Percentiles rank a stretch among this genome's conserved stretches.
phyloP scores from a whole-genome alignment of 2,113 vertebrate species.

The Budorcas taxicolor region DNA sequence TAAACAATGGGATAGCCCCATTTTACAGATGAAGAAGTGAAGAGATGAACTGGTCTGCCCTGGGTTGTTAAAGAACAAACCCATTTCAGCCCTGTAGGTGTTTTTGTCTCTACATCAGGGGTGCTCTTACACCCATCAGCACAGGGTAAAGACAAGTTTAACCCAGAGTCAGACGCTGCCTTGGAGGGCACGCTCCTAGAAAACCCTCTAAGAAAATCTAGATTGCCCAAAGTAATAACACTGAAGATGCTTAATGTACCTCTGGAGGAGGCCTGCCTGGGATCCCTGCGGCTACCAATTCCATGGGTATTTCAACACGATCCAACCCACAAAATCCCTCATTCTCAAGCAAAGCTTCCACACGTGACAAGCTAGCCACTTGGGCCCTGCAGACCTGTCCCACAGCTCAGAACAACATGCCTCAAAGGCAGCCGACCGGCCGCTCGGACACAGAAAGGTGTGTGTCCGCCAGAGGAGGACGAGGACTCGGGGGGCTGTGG shows the following conservation, averaged over 20 bases:
- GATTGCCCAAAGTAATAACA: background rate
- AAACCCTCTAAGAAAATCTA: background rate
- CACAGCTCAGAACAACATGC: background rate
- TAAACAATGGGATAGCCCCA: background rate
- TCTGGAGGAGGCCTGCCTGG: background rate
- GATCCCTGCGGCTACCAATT: background rate
- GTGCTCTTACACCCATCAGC: background rate
- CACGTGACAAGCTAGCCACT: background rate
- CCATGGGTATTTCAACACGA: background rate
- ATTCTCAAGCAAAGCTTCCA: background rate
- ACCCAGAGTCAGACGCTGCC: background rate
- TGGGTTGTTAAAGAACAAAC: background rate
- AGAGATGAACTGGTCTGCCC: background rate
- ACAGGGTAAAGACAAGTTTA: background rate
- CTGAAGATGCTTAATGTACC: background rate
- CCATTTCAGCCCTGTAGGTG: background rate
- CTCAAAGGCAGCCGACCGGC: background rate
- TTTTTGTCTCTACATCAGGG: too few relatives aligned
- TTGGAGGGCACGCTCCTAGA: background rate
- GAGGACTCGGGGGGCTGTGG: background rate
- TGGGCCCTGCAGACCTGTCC: background rate
- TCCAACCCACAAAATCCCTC: background rate
- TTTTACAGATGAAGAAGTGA: background rate
- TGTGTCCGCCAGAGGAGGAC: too few relatives aligned
- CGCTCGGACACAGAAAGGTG: background rate